Base-by-base conservation (phyloP, 2,113 vertebrate species). In the Halcyon malimbica region DNA sequence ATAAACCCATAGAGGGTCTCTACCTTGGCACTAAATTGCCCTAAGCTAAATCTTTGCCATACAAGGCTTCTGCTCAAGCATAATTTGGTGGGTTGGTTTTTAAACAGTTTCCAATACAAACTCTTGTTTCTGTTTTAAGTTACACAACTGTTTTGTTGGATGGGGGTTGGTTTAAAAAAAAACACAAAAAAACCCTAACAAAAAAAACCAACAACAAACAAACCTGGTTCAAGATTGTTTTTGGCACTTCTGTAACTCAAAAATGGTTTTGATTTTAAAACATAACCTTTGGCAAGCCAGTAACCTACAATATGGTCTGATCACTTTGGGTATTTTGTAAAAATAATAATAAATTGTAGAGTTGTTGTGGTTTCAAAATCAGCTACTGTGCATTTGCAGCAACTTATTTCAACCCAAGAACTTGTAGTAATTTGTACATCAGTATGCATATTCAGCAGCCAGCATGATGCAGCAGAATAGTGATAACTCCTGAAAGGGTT, bases 261-360 rank as follows among this genome's bases (percentile, higher is more conserved):
- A 97, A 96, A 95, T 94, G 80, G 96, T 97, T 97, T 95, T 83
- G 75, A 95, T 97, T 96, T 97, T 83, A 87, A 91, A 96, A 96
- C 83, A 81, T 89, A 92, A 95, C 92, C 87, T 96, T 94, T 60
- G 84, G 90, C 96, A 96, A 94, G 87, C 93, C 95, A 96, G 90
- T 95, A 94, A 96, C 88, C 87, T 97, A 94, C 96, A 95, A 95
- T 94, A 95, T 93, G 94, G 93, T 94, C 94, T 97, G 95, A 97
- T 94, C 93, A 94, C 76, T 96, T 97, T 95, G 96, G 96, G 93
- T 97, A 97, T 96, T 97, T 97, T 97, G 97, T 97, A 96, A 95
- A 96, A 94, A 96, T 94, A 96, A 97, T 96, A 96, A 97, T 97
- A 97, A 97, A 97, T 97, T 81, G 95, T 96, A 97, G 96, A 96